Conservation (phyloP, 1,140 invertebrate genomes). For the Drosophila truncata region DNA sequence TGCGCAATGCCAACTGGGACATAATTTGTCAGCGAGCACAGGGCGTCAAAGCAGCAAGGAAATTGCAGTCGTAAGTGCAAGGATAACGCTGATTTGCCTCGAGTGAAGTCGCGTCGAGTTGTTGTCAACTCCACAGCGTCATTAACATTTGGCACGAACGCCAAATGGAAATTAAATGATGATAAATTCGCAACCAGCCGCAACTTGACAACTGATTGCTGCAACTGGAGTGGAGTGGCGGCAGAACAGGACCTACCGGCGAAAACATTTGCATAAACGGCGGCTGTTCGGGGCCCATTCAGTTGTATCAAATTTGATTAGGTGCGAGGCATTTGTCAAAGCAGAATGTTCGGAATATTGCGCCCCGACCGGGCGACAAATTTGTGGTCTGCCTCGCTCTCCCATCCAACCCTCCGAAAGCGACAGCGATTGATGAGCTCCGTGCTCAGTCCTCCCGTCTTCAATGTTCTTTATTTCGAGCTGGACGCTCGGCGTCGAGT, state of each 20-base stretch:
- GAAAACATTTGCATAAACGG: constrained; percentile 55
- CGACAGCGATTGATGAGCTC: constrained; percentile 57
- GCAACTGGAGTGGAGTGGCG: constrained; percentile 14
- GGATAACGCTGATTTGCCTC: constrained; percentile 66
- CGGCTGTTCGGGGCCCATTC: constrained; percentile 66
- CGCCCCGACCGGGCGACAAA: constrained; percentile 52
- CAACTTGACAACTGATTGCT: constrained; percentile 71
- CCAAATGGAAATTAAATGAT: constrained; percentile 84
- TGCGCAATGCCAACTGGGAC: constrained; percentile 76
- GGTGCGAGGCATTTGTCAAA: constrained; percentile 81
- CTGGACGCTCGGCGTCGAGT: constrained; percentile 62
- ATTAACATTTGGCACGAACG: constrained; percentile 80
- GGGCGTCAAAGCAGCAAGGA: constrained; percentile 74
- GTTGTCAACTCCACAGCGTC: constrained; percentile 83
- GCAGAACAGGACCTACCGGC: constrained; percentile 35
- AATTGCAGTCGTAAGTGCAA: constrained; percentile 52
- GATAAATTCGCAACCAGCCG: constrained; percentile 80
- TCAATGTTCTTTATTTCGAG: constrained; percentile 28
- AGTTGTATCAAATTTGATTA: constrained; percentile 81
- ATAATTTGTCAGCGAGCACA: constrained; percentile 70
- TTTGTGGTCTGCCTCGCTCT: constrained; percentile 43
- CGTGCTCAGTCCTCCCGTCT: constrained; percentile 1
- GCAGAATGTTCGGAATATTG: constrained; percentile 21
- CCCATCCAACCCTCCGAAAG: constrained; percentile 47
- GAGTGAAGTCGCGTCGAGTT: constrained; percentile 56